These are phyloP conservation scores for Sciaenops ocellatus DNA, from an alignment of 2,797 vertebrate genomes.

Conservation along the genomic window DNA sequence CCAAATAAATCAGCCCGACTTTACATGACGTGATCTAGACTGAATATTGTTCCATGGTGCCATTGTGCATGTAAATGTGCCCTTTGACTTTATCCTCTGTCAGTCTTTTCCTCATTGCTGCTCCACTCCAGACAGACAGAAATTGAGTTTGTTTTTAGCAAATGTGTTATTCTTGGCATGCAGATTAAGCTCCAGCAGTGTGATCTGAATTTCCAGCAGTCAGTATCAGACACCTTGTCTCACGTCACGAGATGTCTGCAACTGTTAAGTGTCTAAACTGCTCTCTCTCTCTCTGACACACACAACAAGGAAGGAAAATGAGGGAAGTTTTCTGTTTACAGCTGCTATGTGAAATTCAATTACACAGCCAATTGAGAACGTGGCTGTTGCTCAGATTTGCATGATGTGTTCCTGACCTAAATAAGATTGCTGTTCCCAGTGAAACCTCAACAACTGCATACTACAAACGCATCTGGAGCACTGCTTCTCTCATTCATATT, in stretches of 20 bases:
- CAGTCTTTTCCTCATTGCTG: conserved; percentile 4
- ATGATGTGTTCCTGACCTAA: conserved; percentile 65
- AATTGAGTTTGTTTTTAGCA: conserved; percentile 50
- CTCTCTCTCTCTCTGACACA: conserved; percentile 9
- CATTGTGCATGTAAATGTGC: background rate
- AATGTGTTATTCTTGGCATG: conserved; percentile 59
- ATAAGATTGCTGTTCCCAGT: conserved; percentile 48
- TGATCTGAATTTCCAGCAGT: conserved; percentile 64
- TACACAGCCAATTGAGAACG: conserved; percentile 78
- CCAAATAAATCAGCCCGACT: background rate
- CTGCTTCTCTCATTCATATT: conserved; percentile 63
- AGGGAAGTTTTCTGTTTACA: conserved; percentile 65
- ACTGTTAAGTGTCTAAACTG: conserved; percentile 43
- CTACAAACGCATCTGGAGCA: conserved; percentile 65
- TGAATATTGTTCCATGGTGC: background rate
- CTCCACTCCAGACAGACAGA: conserved; percentile 23
- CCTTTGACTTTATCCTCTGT: conserved; percentile 1
- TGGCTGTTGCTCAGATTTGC: conserved; percentile 62
- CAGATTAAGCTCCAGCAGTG: conserved; percentile 43
- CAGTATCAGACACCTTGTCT: conserved; percentile 49
- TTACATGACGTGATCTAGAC: background rate
- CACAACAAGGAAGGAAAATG: conserved; percentile 13
- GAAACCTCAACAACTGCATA: conserved; percentile 56
- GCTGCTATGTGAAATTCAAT: conserved; percentile 74
- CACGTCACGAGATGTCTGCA: conserved; percentile 61